Percentiles rank a stretch among this genome's conserved stretches.
Evolutionary conservation across 2,797 vertebrate genomes (phyloP).

Genomic region (Hypotaenidia okinawae): DNA sequence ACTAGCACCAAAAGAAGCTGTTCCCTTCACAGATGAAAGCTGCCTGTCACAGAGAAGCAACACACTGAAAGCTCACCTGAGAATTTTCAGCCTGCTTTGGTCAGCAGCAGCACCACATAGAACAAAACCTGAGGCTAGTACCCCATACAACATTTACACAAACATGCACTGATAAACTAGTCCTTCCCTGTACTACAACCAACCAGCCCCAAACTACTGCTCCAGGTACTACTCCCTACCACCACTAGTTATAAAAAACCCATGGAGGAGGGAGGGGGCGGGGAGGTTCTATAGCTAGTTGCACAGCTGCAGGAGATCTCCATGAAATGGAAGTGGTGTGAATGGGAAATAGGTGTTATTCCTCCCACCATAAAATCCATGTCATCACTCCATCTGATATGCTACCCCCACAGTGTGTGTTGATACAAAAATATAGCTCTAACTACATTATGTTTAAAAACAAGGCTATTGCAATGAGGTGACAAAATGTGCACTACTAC

Average conservation of each 20-base stretch:
- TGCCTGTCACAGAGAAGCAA: background rate
- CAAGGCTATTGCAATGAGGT: background rate
- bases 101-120: background rate
- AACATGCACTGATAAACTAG: rapidly evolving
- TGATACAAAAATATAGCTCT: background rate
- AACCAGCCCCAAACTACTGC: rapidly evolving
- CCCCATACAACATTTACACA: rapidly evolving
- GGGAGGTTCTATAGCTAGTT: no score
- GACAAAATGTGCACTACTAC: background rate
- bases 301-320: background rate
- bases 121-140: background rate
- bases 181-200: background rate
- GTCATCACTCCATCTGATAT: background rate
- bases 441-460: background rate
- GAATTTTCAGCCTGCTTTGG: background rate
- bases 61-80: background rate
- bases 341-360: background rate
- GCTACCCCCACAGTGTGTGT: no score
- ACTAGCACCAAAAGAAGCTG: background rate
- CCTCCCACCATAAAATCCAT: background rate
- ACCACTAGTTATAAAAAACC: background rate
- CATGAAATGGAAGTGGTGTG: background rate
- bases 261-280: background rate
- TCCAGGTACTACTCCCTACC: background rate
- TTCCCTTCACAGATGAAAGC: background rate